Percentiles rank a stretch among this genome's conserved stretches.
Evolutionary conservation across 2,888 invertebrate genomes (phyloP).

Genomic region (Cheilosia impressa): DNA sequence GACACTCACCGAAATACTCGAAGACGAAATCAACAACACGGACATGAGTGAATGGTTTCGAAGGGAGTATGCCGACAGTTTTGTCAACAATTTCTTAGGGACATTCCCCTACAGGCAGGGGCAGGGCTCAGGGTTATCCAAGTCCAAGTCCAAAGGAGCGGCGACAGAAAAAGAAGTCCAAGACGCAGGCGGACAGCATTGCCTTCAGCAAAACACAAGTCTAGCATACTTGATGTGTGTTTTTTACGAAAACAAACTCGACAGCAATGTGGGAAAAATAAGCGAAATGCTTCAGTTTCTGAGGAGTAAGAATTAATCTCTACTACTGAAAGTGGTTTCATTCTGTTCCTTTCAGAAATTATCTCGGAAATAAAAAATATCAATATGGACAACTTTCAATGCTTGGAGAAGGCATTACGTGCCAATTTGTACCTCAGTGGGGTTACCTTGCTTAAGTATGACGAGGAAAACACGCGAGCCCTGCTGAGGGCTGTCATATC

Average conservation of each 20-base stretch:
- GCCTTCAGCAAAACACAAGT: conserved; percentile 85
- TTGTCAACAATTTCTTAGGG: conserved; percentile 85
- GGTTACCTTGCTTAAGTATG: conserved; percentile 70
- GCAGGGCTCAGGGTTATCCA: conserved; percentile 49
- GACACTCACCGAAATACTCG: conserved; percentile 83
- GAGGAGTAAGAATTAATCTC: conserved; percentile 53
- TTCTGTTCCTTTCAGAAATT: conserved; percentile 44
- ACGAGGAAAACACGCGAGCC: conserved; percentile 78
- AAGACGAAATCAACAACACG: conserved; percentile 79
- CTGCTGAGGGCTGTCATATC: conserved; percentile 79
- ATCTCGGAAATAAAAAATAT: conserved; percentile 58
- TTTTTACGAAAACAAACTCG: conserved; percentile 78
- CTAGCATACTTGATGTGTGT: conserved; percentile 85
- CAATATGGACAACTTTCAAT: conserved; percentile 76
- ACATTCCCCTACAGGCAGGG: conserved; percentile 81
- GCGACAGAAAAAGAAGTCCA: conserved; percentile 78
- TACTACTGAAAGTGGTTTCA: not conserved
- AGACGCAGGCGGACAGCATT: conserved; percentile 83
- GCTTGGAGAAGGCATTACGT: conserved; percentile 78
- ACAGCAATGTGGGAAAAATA: conserved; percentile 53
- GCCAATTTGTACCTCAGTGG: conserved; percentile 78
- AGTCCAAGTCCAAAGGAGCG: conserved; percentile 82
- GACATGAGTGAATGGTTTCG: conserved; percentile 85
- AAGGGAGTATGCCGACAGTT: conserved; percentile 85
- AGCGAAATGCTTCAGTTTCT: conserved; percentile 66